Evolutionary conservation across 35 echinoderm and acorn worm species (phyloP).

Genomic region (Acanthaster planci): DNA sequence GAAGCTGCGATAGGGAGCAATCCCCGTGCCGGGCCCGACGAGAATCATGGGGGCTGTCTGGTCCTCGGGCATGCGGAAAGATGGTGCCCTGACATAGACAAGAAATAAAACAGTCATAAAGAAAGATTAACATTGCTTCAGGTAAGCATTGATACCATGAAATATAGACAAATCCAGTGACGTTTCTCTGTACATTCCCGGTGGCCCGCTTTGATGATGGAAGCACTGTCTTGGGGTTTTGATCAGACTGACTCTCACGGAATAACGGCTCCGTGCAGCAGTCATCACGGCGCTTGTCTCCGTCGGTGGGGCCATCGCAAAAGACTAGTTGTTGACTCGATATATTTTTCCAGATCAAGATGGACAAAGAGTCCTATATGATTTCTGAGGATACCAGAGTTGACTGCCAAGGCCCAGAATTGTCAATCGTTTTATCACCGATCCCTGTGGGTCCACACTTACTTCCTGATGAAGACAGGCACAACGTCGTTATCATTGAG

Average conservation of each 20-base stretch:
- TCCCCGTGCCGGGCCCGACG: conserved; percentile 67
- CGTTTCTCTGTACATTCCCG: neutral
- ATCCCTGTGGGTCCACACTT: neutral
- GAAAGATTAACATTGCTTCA: neutral
- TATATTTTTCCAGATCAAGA: too few relatives aligned
- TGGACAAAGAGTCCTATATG: too few relatives aligned
- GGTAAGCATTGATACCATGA: neutral
- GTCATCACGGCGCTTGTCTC: too few relatives aligned
- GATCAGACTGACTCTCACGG: too few relatives aligned
- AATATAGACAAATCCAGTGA: neutral
- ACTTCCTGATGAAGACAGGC: conserved; percentile 56
- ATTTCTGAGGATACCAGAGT: too few relatives aligned
- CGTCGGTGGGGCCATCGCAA: too few relatives aligned
- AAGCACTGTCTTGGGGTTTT: too few relatives aligned
- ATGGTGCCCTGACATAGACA: conserved; percentile 28
- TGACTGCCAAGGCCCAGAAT: neutral
- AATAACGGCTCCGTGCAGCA: too few relatives aligned
- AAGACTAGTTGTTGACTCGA: too few relatives aligned
- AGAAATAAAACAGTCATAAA: neutral
- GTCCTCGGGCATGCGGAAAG: conserved; percentile 65
- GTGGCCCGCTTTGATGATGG: neutral
- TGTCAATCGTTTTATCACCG: neutral
- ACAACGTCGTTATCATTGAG: conserved; percentile 24
- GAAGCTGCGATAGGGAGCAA: conserved; percentile 74
- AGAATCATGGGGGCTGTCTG: conserved; percentile 44